Evolutionary conservation across 1,140 invertebrate genomes (phyloP), one percentile per base, ranked within the genome.

Genomic region (Elymnias hypermnestra): DNA sequence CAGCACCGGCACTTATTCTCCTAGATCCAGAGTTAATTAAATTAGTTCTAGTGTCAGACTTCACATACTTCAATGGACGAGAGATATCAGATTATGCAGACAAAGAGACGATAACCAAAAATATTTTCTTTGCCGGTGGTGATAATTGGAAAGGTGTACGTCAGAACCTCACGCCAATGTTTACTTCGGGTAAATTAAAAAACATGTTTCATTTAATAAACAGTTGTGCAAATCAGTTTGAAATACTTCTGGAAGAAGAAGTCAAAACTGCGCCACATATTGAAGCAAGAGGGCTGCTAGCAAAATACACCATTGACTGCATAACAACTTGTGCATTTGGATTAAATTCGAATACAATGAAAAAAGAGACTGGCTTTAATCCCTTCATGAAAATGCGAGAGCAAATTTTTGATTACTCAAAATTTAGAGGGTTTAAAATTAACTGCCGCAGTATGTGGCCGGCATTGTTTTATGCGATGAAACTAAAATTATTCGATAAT

Each of bases 181-280:
- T 58, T 29, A 56, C 64, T 1, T 52, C 57, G 2, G 18, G 40
- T 1, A 67, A 67, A 53, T 54, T 67, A 28, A 67, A 61, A 22
- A 60, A 56, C 15, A 67, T 67, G 64, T 67, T 63, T 29, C 53
- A 57, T 33, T 43, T 61, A 2, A 63, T 67, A 13, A 38, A 51
- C 15, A 41, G 51, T 18, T 63, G 63, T 25, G 21, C 33, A 10
- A 21, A 13, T 10, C 14, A 12, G 15, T 63, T 12, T 37, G 48
- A 28, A 6, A 17, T 10, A 7, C 57, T 22, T 3, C 14, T 60
- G 2, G 45, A 54, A 6, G 9, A 21, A 2, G 39, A 55, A 17
- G 29, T 35, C 6, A 5, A 43, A 3, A 59, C 31, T 19, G 21
- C 26, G 3, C 17, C n/a, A 29, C 5, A 2, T 6, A 1, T 58